A percentile compares a stretch with the other conserved stretches of the same genome.
Evolutionary conservation across 2,113 vertebrate genomes (phyloP).

Genomic region (Canis aureus): DNA sequence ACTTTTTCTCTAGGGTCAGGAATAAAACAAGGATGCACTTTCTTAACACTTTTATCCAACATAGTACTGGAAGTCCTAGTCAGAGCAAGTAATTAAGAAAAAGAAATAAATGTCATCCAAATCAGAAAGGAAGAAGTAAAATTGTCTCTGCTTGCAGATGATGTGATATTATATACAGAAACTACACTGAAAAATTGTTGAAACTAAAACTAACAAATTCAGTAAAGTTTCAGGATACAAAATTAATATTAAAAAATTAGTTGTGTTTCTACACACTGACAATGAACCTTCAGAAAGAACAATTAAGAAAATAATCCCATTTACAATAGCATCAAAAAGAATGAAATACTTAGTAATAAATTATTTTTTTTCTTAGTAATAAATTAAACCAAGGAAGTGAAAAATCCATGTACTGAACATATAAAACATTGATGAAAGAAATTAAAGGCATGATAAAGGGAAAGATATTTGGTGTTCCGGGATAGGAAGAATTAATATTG

Average conservation of each 20-base stretch:
- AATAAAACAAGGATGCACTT: background rate
- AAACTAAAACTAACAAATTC: background rate
- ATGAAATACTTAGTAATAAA: background rate
- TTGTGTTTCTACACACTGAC: background rate
- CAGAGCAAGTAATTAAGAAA: background rate
- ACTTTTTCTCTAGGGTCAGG: background rate
- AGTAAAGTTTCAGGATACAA: background rate
- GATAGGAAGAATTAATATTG: background rate
- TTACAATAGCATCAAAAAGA: background rate
- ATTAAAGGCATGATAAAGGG: background rate
- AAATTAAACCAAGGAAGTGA: background rate
- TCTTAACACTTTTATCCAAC: background rate
- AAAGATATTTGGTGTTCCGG: background rate
- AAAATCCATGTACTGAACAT: background rate
- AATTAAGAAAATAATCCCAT: background rate
- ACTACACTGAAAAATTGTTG: background rate
- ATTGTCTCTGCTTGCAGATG: background rate
- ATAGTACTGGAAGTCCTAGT: background rate
- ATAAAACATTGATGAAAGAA: background rate
- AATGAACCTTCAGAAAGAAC: background rate
- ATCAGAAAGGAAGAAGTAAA: background rate
- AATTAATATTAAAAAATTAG: background rate
- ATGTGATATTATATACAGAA: background rate
- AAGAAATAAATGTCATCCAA: background rate
- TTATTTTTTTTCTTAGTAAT: background rate